Evolutionary conservation across 2,797 vertebrate genomes (phyloP).

Genomic region (Halcyon chelicuti): DNA sequence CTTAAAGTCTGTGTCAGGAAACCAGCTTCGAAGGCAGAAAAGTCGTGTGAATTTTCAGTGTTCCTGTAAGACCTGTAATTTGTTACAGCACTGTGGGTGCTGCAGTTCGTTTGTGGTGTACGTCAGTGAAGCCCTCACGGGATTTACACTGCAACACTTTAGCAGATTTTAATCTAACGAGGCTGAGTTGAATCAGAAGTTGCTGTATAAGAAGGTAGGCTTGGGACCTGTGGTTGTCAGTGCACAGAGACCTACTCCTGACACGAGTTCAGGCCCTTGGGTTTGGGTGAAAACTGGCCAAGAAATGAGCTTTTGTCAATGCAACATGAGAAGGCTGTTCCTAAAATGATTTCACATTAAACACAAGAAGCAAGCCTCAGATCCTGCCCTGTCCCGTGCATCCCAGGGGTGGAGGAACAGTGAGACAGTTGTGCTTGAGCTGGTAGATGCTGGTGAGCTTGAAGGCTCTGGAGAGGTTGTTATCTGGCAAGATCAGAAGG

Average conservation of each 20-base stretch:
- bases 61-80: background rate
- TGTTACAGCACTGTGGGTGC: background rate
- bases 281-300: background rate
- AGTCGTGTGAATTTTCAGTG: conserved; percentile 10
- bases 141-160: background rate
- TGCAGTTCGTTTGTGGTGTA: background rate
- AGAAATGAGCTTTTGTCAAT: background rate
- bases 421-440: background rate
- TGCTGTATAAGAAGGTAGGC: background rate
- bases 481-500: background rate
- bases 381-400: background rate
- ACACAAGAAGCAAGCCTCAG: background rate
- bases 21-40: background rate
- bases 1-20: conserved; percentile 31
- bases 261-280: rapidly evolving
- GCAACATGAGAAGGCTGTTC: background rate
- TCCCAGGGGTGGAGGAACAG: background rate
- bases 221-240: background rate
- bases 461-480: background rate
- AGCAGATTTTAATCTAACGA: background rate
- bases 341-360: background rate
- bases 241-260: background rate
- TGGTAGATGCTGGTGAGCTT: background rate
- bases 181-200: background rate
- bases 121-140: background rate